Evolutionary conservation across 2,797 vertebrate species (phyloP), one percentile per base, ranked within the genome.

Genomic region (Echiichthys vipera): DNA sequence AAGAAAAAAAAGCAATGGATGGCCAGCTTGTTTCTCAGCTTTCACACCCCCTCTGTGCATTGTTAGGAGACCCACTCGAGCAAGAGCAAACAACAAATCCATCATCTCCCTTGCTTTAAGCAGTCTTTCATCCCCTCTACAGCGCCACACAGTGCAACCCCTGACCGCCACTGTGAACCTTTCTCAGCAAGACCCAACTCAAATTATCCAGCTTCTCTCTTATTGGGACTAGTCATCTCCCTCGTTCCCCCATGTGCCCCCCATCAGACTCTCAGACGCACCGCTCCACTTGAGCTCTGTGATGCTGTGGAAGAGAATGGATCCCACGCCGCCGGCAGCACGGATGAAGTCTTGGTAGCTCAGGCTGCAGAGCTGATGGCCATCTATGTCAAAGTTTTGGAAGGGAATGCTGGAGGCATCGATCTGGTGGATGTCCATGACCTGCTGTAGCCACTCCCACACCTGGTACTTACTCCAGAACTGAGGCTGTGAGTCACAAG

Each of bases 371-470:
- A 99, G 95, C 79, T 97, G 98, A 67, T 97, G 95, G 45, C 98
- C 98, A 0, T 96, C 96, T 77, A 99, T 91, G 61, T 99, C 97
- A 62, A 99, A 98, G 93, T 98, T 97, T 77, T 96, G 96, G 87
- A 99, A 97, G 46, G 97, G 96, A 88, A 99, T 95, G 86, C 92
- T 97, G 84, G 93, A 95, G 78, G 96, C 95, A 18, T 99, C 97
- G 20, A 99, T 95, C 84, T 99, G 98, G 90, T 99, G 96, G 87
- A 97, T 94, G 90, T 99, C 98, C 94, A 99, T 93, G 13, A 97
- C 94, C 84, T 99, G 97, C 79, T 98, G 98, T 84, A 99, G 95
- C 98, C 98, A 99, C 53, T 99, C 97, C 98, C 98, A 99, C 74
- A 99, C 98, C 92, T 99, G 98, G 90, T 94, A 97, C 71, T 98